Conservation (phyloP, 2,113 vertebrate species). For the Deroptyus accipitrinus region DNA sequence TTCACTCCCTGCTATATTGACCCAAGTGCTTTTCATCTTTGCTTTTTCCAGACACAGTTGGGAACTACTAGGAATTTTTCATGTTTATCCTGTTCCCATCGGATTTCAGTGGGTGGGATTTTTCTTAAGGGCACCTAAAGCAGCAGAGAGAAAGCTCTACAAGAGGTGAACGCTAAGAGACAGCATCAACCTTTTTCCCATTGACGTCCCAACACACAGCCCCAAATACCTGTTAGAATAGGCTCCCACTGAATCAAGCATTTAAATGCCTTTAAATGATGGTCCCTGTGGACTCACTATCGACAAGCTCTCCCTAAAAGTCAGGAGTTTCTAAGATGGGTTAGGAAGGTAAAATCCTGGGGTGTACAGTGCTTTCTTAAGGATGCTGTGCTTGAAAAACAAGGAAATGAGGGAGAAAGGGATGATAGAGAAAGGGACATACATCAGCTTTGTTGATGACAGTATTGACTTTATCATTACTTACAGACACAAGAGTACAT, state of each 20-base stretch:
- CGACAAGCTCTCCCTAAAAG: not conserved
- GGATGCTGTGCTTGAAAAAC: not conserved
- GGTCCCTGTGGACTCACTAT: not conserved
- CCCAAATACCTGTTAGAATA: not conserved
- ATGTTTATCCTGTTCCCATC: not conserved
- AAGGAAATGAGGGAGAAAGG: not conserved
- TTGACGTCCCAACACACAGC: not conserved
- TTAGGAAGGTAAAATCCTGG: not conserved
- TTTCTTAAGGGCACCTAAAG: not conserved
- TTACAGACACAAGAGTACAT: not conserved
- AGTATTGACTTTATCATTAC: not conserved
- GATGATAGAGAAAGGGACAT: not conserved
- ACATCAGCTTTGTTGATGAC: not conserved
- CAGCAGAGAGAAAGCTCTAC: not conserved
- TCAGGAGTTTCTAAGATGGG: not conserved
- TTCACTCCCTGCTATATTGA: not conserved
- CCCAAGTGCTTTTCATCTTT: not conserved
- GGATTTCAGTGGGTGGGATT: not conserved
- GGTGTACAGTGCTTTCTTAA: not conserved
- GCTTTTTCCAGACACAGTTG: not conserved
- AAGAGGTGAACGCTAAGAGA: not conserved
- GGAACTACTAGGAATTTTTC: not conserved
- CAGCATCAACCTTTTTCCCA: not conserved
- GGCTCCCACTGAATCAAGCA: not conserved
- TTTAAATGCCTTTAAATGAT: not conserved